A percentile compares a stretch with the other conserved stretches of the same genome.
Evolutionary conservation across 1,140 invertebrate species (phyloP).

Genomic region (Amyelois transitella): DNA sequence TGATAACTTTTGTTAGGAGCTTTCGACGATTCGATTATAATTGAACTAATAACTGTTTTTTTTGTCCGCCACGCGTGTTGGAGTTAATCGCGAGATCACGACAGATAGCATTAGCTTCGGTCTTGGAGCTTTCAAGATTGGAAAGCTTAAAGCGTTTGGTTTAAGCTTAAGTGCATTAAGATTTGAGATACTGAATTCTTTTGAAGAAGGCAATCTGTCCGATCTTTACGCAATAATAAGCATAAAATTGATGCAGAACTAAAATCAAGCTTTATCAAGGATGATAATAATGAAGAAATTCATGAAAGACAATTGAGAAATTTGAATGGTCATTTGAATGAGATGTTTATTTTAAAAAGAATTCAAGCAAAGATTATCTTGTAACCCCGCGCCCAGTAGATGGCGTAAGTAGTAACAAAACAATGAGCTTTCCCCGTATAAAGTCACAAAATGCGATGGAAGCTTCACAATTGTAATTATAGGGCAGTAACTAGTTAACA

Average conservation of each 20-base stretch:
- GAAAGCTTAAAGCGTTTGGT: background rate
- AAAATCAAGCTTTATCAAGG: too few relatives aligned
- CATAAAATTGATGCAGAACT: background rate
- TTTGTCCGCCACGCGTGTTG: background rate
- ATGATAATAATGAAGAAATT: too few relatives aligned
- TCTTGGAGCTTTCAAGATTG: background rate
- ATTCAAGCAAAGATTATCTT: background rate
- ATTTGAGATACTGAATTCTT: background rate
- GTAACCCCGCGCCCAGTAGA: constrained; percentile 22
- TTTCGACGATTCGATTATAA: constrained; percentile 27
- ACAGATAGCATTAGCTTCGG: background rate
- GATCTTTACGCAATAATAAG: background rate
- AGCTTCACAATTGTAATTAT: background rate
- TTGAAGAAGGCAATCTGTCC: background rate
- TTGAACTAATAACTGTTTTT: constrained; percentile 23
- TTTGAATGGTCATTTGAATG: constrained; percentile 3
- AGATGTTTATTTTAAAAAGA: constrained; percentile 1
- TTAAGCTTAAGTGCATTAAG: background rate
- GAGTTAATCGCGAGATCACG: background rate
- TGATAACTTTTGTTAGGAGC: constrained; percentile 36
- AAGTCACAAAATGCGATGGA: background rate
- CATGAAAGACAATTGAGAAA: too few relatives aligned
- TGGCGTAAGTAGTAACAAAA: constrained; percentile 44
- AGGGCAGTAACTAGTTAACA: background rate
- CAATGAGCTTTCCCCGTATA: constrained; percentile 25